These are phyloP conservation scores for Brienomyrus brachyistius DNA, from an alignment of 2,113 vertebrate genomes.

Conservation along the genomic window DNA sequence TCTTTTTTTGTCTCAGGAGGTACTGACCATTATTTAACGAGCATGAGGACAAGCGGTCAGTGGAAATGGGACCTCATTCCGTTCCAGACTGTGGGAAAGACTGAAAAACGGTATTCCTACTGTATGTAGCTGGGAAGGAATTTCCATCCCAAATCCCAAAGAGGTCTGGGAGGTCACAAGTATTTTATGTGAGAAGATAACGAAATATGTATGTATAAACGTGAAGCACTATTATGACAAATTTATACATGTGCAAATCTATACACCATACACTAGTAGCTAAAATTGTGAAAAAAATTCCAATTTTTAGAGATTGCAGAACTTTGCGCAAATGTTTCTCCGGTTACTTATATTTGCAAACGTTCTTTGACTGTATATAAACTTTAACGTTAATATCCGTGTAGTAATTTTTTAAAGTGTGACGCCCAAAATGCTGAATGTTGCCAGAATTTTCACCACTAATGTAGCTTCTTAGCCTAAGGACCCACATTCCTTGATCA, in stretches of 20 bases:
- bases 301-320: not conserved
- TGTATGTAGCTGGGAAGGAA: not conserved
- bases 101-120: not conserved
- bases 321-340: not conserved
- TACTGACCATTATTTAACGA: not conserved
- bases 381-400: not conserved
- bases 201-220: not conserved
- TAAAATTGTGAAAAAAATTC: not conserved
- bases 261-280: not conserved
- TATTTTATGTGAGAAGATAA: not conserved
- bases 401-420: not conserved
- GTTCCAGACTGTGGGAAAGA: not conserved
- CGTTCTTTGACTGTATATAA: not conserved
- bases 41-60: not conserved
- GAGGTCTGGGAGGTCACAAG: not conserved
- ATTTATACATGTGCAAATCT: not conserved
- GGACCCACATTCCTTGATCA: not conserved
- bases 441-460: not conserved
- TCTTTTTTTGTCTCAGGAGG: not conserved
- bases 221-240: not conserved
- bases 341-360: not conserved
- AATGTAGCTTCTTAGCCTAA: not conserved
- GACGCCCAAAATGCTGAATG: not conserved
- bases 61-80: not conserved
- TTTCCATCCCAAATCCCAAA: not conserved